Evolutionary conservation across 2,888 invertebrate genomes (phyloP).

Genomic region (Neocrepidodera transversa): DNA sequence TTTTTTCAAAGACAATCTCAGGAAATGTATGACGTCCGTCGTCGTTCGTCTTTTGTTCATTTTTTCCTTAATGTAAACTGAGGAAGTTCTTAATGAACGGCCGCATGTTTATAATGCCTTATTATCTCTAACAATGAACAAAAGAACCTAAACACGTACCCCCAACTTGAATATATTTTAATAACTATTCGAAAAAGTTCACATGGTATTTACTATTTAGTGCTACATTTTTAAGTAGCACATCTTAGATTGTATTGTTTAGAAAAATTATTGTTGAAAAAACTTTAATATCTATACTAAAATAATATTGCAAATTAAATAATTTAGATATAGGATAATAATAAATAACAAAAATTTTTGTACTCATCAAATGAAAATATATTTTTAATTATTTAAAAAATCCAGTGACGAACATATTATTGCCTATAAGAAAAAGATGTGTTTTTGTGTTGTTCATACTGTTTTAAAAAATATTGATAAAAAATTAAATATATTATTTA

Average conservation of each 20-base stretch:
- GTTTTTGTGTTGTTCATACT: too few species aligned
- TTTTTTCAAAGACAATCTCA: constrained; percentile 33
- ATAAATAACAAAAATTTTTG: too few species aligned
- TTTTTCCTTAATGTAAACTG: constrained; percentile 31
- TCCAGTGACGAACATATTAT: too few species aligned
- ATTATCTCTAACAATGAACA: constrained; percentile 36
- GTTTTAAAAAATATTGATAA: too few species aligned
- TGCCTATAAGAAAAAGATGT: too few species aligned
- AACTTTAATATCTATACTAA: too few species aligned
- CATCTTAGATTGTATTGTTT: not conserved
- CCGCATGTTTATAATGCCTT: constrained; percentile 34
- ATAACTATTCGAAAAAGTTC: constrained; percentile 29
- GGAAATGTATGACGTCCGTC: constrained; percentile 30
- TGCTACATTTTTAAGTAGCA: constrained; percentile 2
- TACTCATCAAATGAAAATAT: too few species aligned
- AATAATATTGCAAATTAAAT: not conserved
- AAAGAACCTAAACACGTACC: constrained; percentile 18
- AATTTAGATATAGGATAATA: too few species aligned
- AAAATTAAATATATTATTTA: too few species aligned
- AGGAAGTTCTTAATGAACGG: constrained; percentile 33
- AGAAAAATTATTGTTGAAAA: not conserved
- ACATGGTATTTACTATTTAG: constrained; percentile 8
- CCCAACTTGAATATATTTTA: constrained; percentile 27
- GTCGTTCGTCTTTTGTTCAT: constrained; percentile 31
- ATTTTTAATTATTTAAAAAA: too few species aligned